Evolutionary conservation across 2,113 vertebrate genomes (phyloP).

Genomic region (Xenotilapia flavipinnis): DNA sequence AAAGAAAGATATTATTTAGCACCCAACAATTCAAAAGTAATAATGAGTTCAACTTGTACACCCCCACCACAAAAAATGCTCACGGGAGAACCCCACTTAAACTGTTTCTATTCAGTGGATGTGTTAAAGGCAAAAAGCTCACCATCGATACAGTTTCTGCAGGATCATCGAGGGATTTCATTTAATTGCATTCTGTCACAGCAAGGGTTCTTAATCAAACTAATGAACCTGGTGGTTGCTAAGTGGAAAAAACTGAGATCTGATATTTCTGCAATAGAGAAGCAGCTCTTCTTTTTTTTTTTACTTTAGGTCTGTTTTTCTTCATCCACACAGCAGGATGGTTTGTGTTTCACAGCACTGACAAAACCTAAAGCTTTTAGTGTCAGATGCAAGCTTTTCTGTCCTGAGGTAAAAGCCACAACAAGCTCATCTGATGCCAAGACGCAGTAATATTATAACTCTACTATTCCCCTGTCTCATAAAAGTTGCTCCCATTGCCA

Average conservation of each 20-base stretch:
- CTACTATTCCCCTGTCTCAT: slow-evolving; percentile 23
- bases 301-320: neutral
- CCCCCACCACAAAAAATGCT: neutral
- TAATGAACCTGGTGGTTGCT: slow-evolving; percentile 24
- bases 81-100: neutral
- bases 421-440: slow-evolving; percentile 35
- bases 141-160: neutral
- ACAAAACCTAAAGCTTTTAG: slow-evolving; percentile 23
- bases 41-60: neutral
- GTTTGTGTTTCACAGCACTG: neutral
- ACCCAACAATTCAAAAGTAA: neutral
- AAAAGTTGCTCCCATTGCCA: slow-evolving; percentile 18
- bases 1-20: neutral
- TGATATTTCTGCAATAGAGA: neutral
- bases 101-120: neutral
- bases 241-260: slow-evolving; percentile 1
- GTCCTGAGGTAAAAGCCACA: slow-evolving; percentile 14
- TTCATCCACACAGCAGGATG: neutral
- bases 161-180: slow-evolving; percentile 34
- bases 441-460: slow-evolving; percentile 38
- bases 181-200: slow-evolving; percentile 42
- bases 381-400: slow-evolving; percentile 2
- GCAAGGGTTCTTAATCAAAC: slow-evolving; percentile 35
- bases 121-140: neutral
- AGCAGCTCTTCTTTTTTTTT: neutral